Evolutionary conservation across 2,797 vertebrate species (phyloP), one percentile per base, ranked within the genome.

Genomic region (Clarias fuscus): DNA sequence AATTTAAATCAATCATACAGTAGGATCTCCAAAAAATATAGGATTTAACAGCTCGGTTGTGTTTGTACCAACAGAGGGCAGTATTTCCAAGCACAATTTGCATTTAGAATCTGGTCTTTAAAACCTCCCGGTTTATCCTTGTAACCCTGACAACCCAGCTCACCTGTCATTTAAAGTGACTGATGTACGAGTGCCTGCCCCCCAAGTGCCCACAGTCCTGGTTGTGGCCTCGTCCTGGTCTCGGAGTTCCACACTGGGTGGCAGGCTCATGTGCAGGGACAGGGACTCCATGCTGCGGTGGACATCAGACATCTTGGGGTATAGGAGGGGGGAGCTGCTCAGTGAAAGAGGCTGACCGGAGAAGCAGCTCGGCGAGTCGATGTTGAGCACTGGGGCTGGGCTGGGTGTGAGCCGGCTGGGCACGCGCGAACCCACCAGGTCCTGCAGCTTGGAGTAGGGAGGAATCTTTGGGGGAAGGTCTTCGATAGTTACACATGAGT

Each of bases 271-370:
- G 78, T 98, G 97, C 86, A 98, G 96, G 71, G 98, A 97, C 86
- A 99, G 95, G 10, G 97, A 98, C 93, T 99, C 98, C 97, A 99
- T 95, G 93, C 98, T 99, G 91, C 97, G 97, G 93, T 99, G 98
- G 92, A 98, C 95, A 78, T 96, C 92, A 0, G 97, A 97, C 90
- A 99, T 95, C 91, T 99, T 98, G 43, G 97, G 93, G 92, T 99
- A 98, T 87, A 99, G 97, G 91, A 97, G 94, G 1, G 97, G 95
- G 0, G 96, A 96, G 15, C 90, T 93, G 5, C 93, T 90, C 43
- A 94, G 88, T 5, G 93, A 91, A 93, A 98, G 95, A 88, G 96
- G 95, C 90, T 98, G 97, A 7, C 92, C 93, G 75, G 96, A 96
- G 92, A 98, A 99, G 89, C 97, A 97, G 92, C 96, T 96, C 20